These are phyloP conservation scores for Hyperoplus immaculatus DNA, from an alignment of 2,797 vertebrate species.

Conservation along the genomic window DNA sequence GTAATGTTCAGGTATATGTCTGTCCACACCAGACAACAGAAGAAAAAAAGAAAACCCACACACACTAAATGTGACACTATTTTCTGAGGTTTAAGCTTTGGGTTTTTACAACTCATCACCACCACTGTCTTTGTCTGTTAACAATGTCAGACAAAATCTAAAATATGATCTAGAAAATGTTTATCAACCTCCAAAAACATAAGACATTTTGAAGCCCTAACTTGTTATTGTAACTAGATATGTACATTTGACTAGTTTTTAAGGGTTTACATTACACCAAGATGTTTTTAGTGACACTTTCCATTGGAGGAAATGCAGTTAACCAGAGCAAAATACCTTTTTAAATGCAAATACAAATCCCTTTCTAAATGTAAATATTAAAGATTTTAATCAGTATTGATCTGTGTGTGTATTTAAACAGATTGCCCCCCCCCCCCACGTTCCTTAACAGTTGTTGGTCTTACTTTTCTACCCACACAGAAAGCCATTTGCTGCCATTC, in stretches of 20 bases:
- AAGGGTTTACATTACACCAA: not conserved
- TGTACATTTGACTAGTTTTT: not conserved
- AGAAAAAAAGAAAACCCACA: not conserved
- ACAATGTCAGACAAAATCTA: not conserved
- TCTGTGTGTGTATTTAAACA: not conserved
- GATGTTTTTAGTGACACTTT: not conserved
- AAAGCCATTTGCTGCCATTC: conserved; percentile 2
- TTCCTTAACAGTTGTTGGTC: conserved; percentile 15
- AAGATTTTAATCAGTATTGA: not conserved
- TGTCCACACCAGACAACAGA: not conserved
- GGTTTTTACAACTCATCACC: conserved; percentile 21
- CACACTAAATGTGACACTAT: not conserved
- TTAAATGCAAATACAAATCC: not conserved
- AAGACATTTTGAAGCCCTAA: not conserved
- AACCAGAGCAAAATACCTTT: not conserved
- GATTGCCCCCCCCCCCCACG: not conserved
- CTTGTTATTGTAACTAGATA: not conserved
- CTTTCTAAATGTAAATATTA: not conserved
- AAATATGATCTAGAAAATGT: too few species aligned
- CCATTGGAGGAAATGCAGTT: not conserved
- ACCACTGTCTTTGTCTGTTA: conserved; percentile 21
- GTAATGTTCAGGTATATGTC: conserved; percentile 42
- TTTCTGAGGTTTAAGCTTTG: conserved; percentile 28
- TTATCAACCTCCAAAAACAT: too few species aligned
- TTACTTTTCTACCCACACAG: conserved; percentile 6